These are phyloP conservation scores for Semicossyphus pulcher DNA, from an alignment of 2,113 vertebrate genomes.

Conservation along the genomic window DNA sequence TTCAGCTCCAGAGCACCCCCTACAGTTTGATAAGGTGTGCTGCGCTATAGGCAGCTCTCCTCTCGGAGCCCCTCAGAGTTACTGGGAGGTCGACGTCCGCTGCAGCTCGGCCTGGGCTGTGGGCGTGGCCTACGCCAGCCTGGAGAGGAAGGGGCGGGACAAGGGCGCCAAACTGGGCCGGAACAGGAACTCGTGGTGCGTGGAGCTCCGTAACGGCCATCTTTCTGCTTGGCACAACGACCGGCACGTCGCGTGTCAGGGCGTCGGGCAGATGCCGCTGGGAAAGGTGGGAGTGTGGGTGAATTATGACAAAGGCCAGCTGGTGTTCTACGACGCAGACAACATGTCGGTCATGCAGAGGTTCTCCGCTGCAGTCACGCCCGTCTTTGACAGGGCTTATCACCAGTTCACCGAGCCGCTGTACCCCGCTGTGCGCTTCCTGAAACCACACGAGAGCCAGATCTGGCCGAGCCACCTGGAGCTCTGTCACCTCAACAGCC, in stretches of 20 bases:
- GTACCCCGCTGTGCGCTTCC: slow-evolving; percentile 78
- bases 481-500: slow-evolving; percentile 56
- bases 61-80: slow-evolving; percentile 61
- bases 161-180: slow-evolving; percentile 80
- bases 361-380: slow-evolving; percentile 69
- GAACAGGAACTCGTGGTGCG: slow-evolving; percentile 83
- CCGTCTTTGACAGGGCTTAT: slow-evolving; percentile 77
- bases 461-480: slow-evolving; percentile 74
- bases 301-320: slow-evolving; percentile 76
- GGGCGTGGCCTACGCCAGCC: slow-evolving; percentile 75
- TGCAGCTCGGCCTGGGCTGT: slow-evolving; percentile 80
- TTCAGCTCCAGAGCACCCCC: slow-evolving; percentile 56
- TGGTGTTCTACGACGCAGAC: slow-evolving; percentile 79
- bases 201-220: slow-evolving; percentile 72
- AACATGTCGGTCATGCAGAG: slow-evolving; percentile 78
- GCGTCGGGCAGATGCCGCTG: slow-evolving; percentile 16
- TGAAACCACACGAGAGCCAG: slow-evolving; percentile 61
- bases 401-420: slow-evolving; percentile 83
- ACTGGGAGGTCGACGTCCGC: slow-evolving; percentile 81
- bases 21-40: slow-evolving; percentile 82
- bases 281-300: slow-evolving; percentile 77
- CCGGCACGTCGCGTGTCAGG: slow-evolving; percentile 63
- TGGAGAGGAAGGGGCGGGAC: slow-evolving; percentile 79
- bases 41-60: slow-evolving; percentile 74
- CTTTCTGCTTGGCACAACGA: slow-evolving; percentile 82